These are phyloP conservation scores for Pachyuromys duprasi DNA, from an alignment of 2,797 vertebrate species.

Conservation along the genomic window DNA sequence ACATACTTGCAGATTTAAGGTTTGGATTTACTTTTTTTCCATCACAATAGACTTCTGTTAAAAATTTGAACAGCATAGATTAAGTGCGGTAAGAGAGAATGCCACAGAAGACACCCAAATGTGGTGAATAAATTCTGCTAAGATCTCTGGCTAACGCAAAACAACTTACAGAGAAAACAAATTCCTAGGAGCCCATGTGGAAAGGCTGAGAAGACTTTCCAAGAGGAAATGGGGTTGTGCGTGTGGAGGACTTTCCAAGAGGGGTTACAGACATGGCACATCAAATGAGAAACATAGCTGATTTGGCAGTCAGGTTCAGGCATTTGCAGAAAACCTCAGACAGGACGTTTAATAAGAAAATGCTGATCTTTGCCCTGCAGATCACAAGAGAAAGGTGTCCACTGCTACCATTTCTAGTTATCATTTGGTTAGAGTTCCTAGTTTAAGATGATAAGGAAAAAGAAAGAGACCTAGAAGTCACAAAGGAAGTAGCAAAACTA, in stretches of 20 bases:
- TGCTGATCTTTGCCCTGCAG: neutral
- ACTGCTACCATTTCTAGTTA: no score
- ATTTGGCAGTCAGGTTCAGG: neutral
- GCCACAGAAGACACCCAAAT: neutral
- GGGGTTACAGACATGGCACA: neutral
- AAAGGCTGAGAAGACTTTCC: neutral
- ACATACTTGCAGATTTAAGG: neutral
- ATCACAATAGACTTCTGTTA: neutral
- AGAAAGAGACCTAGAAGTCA: neutral
- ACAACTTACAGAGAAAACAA: neutral
- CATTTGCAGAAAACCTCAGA: no score
- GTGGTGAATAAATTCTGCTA: neutral
- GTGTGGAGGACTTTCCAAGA: neutral
- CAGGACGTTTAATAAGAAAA: no score
- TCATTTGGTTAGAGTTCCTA: neutral
- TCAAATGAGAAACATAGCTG: neutral
- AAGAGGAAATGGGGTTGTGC: neutral
- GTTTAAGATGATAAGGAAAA: no score
- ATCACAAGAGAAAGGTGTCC: neutral
- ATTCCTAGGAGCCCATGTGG: neutral
- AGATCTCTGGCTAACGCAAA: neutral
- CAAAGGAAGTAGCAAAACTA: neutral
- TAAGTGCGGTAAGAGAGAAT: neutral
- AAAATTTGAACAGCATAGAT: conserved; percentile 26
- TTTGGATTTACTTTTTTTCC: conserved; percentile 42